phyloP scores from a whole-genome alignment of 2,888 invertebrate species.

The Pyralis farinalis region DNA sequence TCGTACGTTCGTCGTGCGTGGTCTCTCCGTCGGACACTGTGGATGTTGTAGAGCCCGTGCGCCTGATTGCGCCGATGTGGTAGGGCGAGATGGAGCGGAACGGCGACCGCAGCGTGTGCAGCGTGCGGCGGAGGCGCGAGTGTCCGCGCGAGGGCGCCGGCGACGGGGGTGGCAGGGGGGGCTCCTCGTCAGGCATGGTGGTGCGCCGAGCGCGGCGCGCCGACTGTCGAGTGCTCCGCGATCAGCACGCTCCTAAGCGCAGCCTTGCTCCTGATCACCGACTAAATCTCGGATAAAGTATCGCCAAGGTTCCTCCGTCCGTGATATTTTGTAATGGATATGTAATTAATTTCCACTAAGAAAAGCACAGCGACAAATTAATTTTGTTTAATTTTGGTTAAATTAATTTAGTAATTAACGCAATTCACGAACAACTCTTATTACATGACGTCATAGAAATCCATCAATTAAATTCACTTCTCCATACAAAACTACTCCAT shows the following conservation, averaged over 20 bases:
- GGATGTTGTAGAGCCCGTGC: conserved; percentile 64
- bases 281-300: conserved; percentile 56
- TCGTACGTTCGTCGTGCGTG: conserved; percentile 72
- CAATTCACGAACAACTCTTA: too few species aligned
- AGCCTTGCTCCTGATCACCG: conserved; percentile 57
- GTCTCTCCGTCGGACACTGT: conserved; percentile 73
- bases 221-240: conserved; percentile 47
- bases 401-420: too few species aligned
- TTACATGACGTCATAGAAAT: too few species aligned
- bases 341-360: too few species aligned
- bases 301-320: conserved; percentile 42
- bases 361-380: too few species aligned
- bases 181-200: conserved; percentile 60
- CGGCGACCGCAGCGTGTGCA: conserved; percentile 71
- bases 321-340: too few species aligned
- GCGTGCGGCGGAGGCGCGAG: conserved; percentile 71
- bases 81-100: conserved; percentile 77
- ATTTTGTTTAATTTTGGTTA: too few species aligned
- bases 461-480: too few species aligned
- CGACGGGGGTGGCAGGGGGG: conserved; percentile 47
- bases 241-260: conserved; percentile 22
- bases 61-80: conserved; percentile 72
- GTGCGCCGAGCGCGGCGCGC: conserved; percentile 44
- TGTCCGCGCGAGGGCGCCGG: conserved; percentile 41
- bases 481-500: too few species aligned